Conservation (phyloP, 2,113 vertebrate genomes). For the Pedionomus torquatus region DNA sequence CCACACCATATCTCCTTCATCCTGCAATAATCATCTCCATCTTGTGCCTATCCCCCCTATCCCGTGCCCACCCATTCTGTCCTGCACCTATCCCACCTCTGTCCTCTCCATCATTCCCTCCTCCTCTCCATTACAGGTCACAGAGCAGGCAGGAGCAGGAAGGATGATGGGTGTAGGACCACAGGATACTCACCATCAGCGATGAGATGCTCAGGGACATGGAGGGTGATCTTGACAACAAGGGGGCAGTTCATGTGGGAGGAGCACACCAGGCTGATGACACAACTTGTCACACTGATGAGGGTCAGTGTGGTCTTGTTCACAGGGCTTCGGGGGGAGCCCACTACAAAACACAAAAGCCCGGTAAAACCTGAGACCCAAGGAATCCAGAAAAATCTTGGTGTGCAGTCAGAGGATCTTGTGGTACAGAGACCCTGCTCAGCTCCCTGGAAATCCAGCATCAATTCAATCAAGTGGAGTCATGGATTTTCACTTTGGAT, state of each 20-base stretch:
- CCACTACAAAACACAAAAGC: slow-evolving; percentile 70
- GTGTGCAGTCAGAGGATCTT: background rate
- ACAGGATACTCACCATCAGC: slow-evolving; percentile 84
- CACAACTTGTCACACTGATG: slow-evolving; percentile 94
- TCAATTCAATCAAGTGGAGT: background rate
- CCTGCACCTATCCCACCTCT: background rate
- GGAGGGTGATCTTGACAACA: slow-evolving; percentile 91
- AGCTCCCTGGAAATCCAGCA: background rate
- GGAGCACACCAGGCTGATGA: slow-evolving; percentile 90
- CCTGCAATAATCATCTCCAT: too few species aligned
- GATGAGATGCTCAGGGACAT: slow-evolving; percentile 95
- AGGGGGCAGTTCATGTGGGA: slow-evolving; percentile 94
- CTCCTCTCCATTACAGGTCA: background rate
- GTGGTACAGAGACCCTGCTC: background rate
- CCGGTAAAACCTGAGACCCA: background rate
- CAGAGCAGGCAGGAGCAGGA: background rate
- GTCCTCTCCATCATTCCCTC: background rate
- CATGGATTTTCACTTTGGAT: background rate
- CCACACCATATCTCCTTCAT: background rate
- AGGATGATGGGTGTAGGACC: too few species aligned
- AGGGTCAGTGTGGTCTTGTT: slow-evolving; percentile 97
- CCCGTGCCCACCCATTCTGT: too few species aligned
- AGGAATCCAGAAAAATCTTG: background rate
- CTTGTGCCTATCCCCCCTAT: background rate
- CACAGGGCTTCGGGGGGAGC: slow-evolving; percentile 94